A percentile compares a stretch with the other conserved stretches of the same genome.
phyloP scores from a whole-genome alignment of 2,888 invertebrate genomes.

The Drosophila koepferae region DNA sequence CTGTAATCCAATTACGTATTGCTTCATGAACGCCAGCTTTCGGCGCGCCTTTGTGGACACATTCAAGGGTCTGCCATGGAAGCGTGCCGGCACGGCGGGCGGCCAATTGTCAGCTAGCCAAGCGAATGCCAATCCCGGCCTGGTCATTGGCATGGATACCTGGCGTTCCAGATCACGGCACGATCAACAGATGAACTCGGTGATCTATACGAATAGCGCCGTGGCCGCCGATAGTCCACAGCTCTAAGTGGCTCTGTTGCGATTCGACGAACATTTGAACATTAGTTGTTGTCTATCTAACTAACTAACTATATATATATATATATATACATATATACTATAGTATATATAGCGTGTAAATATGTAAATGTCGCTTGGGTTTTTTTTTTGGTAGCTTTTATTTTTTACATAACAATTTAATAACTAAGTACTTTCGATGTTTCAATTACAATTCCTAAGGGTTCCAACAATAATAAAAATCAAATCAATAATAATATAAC shows the following conservation, averaged over 20 bases:
- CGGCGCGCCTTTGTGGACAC: conserved; percentile 87
- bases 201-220: conserved; percentile 57
- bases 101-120: conserved; percentile 54
- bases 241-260: conserved; percentile 30
- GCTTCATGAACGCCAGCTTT: conserved; percentile 96
- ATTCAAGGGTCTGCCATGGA: conserved; percentile 66
- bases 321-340: background rate
- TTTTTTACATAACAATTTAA: conserved; percentile 32
- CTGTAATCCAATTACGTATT: conserved; percentile 96
- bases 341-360: conserved; percentile 42
- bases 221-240: conserved; percentile 58
- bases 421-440: conserved; percentile 52
- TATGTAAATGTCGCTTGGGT: conserved; percentile 38
- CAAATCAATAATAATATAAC: conserved; percentile 3
- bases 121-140: conserved; percentile 40
- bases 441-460: conserved; percentile 64
- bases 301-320: background rate
- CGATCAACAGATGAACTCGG: conserved; percentile 56
- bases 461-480: conserved; percentile 48
- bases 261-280: background rate
- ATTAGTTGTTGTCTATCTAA: conserved; percentile 7
- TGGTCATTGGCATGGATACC: conserved; percentile 46
- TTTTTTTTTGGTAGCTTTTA: conserved; percentile 41
- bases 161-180: conserved; percentile 63
- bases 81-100: conserved; percentile 25